Conservation (phyloP, 2,113 vertebrate species). For the Lipophrys pholis region DNA sequence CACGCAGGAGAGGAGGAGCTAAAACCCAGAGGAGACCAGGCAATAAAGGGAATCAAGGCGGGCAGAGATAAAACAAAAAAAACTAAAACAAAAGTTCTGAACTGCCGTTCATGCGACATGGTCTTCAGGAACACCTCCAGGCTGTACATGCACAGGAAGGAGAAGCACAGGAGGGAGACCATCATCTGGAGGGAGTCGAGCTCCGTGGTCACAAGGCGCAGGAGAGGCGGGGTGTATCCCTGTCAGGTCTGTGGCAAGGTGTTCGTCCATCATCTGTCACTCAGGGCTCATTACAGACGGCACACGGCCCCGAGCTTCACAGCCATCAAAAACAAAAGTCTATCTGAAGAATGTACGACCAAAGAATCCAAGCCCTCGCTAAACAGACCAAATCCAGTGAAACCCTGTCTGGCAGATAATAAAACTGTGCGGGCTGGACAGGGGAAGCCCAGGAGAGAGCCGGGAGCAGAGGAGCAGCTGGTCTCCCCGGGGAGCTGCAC, state of each 20-base stretch:
- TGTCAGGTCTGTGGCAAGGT: conserved; percentile 78
- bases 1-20: conserved; percentile 29
- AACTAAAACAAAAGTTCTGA: conserved; percentile 49
- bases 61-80: conserved; percentile 6
- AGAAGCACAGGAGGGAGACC: conserved; percentile 75
- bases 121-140: conserved; percentile 73
- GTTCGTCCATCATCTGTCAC: conserved; percentile 79
- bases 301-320: conserved; percentile 28
- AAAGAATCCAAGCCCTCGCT: conserved; percentile 31
- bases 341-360: neutral
- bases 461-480: neutral
- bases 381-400: conserved; percentile 18
- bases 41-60: neutral
- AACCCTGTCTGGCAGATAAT: neutral
- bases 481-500: neutral
- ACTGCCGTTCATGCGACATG: conserved; percentile 79
- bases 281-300: conserved; percentile 66
- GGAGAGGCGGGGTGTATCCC: conserved; percentile 48
- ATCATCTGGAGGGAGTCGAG: conserved; percentile 17
- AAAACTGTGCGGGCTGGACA: conserved; percentile 9
- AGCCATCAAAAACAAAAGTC: neutral
- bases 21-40: conserved; percentile 15
- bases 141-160: conserved; percentile 76
- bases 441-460: conserved; percentile 38
- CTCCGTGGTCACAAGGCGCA: conserved; percentile 22